phyloP scores from a whole-genome alignment of 2,888 invertebrate genomes.

The Mythimna albipuncta region DNA sequence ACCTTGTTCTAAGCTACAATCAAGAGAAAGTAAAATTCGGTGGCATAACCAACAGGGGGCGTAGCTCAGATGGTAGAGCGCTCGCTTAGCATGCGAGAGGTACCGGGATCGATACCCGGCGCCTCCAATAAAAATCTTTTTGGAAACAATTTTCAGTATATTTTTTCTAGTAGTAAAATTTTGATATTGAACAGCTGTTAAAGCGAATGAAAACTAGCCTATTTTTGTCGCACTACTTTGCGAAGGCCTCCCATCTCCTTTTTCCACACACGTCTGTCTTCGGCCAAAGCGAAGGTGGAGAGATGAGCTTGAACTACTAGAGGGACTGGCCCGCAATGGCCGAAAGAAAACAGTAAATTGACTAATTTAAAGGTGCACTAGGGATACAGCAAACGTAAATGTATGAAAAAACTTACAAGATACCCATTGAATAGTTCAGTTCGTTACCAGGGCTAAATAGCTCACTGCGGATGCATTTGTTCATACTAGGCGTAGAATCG shows the following conservation, averaged over 20 bases:
- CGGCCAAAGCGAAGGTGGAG: too few relatives aligned
- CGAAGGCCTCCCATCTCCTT: too few relatives aligned
- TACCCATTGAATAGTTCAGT: background rate
- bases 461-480: too few relatives aligned
- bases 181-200: conserved; percentile 7
- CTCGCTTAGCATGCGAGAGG: conserved; percentile 89
- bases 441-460: background rate
- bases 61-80: conserved; percentile 87
- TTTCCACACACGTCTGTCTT: too few relatives aligned
- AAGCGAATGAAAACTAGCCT: background rate
- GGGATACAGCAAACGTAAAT: background rate
- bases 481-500: background rate
- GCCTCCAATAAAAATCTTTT: conserved; percentile 79
- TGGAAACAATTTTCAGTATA: background rate
- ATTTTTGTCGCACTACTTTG: too few relatives aligned
- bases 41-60: conserved; percentile 68
- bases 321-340: too few relatives aligned
- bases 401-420: background rate
- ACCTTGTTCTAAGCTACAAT: background rate
- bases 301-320: too few relatives aligned
- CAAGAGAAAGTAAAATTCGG: background rate
- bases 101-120: conserved; percentile 90
- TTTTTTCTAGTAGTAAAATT: conserved; percentile 10
- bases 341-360: background rate
- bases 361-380: background rate